phyloP scores from a whole-genome alignment of 2,113 vertebrate genomes.

The Tragelaphus buxtoni region DNA sequence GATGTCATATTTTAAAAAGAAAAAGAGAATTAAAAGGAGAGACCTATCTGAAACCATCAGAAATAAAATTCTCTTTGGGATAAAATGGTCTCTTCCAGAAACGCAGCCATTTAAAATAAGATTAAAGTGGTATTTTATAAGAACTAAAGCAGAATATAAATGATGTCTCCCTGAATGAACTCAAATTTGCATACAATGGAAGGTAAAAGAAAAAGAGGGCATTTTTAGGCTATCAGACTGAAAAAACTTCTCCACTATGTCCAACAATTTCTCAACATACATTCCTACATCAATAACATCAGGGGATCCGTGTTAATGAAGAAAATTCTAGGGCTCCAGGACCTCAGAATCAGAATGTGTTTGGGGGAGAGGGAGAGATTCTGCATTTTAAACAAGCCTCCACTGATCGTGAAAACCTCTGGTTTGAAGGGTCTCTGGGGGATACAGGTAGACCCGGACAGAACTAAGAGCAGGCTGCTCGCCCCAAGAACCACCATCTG shows the following conservation, averaged over 20 bases:
- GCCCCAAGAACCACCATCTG: not conserved
- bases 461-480: not conserved
- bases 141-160: constrained; percentile 53
- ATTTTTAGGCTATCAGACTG: not conserved
- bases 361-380: too few relatives aligned
- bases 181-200: constrained; percentile 46
- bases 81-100: constrained; percentile 44
- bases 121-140: constrained; percentile 52
- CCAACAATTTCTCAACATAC: not conserved
- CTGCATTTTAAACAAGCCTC: not conserved
- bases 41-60: constrained; percentile 41
- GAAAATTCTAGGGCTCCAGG: not conserved
- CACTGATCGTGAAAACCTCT: not conserved
- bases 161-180: not conserved
- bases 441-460: not conserved
- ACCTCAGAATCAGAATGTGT: not conserved
- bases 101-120: constrained; percentile 33
- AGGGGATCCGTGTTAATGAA: not conserved
- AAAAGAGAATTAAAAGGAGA: constrained; percentile 61
- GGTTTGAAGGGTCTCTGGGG: not conserved
- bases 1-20: not conserved
- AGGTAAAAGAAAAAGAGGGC: constrained; percentile 1
- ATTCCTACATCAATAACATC: not conserved
- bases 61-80: constrained; percentile 46
- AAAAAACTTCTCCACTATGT: constrained; percentile 16